Base-by-base conservation (phyloP, 2,797 vertebrate species). In the Oreochromis mossambicus region DNA sequence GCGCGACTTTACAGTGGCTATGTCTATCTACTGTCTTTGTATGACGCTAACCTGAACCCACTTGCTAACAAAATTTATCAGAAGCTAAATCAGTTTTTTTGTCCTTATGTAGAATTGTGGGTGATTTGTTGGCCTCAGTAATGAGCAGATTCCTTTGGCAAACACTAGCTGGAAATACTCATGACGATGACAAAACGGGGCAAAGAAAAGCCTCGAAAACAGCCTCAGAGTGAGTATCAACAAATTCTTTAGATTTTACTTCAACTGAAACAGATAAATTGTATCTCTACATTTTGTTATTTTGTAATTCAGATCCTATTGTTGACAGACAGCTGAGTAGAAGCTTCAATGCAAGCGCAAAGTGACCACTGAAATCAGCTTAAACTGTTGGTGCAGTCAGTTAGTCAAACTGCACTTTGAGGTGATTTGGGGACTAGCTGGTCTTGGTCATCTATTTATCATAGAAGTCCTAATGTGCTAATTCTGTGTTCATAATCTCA, bases 401-500 rank as follows among this genome's bases (percentile, higher is more conserved):
- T 94, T 93, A 92, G 83, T 94, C 86, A 83, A 54, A 91, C 89
- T 84, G 93, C 89, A 91, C 90, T 95, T 92, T 84, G 83, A 85
- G 87, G 90, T 94, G 93, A 92, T 94, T 81, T 26, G 81, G 90
- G 83, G 80, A 89, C 89, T 83, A 82, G 89, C 90, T 87, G 94
- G 70, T 50, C 89, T 89, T 92, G 75, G 93, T 77, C 91, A 82
- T 94, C 95, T 97, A 94, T 97, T 97, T 97, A 97, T 97, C 95
- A 96, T 96, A 95, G 96, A 95, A 97, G 96, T 94, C 94, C 95
- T 96, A 94, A 95, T 95, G 94, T 96, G 93, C 94, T 96, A 96
- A 97, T 97, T 96, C 96, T 95, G 93, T 96, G 96, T 97, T 98
- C 95, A 96, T 97, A 97, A 97, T 97, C 96, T 95, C 94, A 94